Percentiles rank a stretch among this genome's conserved stretches.
These are phyloP conservation scores for Fregata magnificens DNA, from an alignment of 2,113 vertebrate genomes.

Conservation along the genomic window DNA sequence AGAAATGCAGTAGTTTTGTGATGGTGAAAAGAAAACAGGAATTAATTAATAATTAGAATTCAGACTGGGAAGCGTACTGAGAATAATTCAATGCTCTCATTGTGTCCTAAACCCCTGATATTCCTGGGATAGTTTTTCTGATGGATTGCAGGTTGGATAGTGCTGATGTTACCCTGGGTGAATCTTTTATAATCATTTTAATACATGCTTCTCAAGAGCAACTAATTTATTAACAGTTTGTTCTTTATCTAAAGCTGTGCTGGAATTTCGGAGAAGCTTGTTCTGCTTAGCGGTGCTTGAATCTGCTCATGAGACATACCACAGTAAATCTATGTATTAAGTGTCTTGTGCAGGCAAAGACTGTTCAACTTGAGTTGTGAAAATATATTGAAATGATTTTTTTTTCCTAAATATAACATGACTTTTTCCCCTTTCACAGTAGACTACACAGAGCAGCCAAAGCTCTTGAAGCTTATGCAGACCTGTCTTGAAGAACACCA, in stretches of 20 bases:
- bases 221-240: neutral
- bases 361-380: neutral
- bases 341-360: neutral
- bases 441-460: conserved; percentile 42
- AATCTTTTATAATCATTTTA: neutral
- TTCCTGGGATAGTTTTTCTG: neutral
- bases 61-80: neutral
- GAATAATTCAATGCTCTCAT: neutral
- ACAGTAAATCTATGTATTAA: neutral
- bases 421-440: neutral
- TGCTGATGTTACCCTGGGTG: neutral
- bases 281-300: neutral
- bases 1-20: neutral
- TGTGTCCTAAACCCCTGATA: neutral
- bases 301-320: fast-evolving
- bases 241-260: neutral
- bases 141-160: neutral
- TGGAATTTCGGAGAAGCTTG: neutral
- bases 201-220: neutral
- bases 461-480: conserved; percentile 71
- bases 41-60: neutral
- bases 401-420: neutral
- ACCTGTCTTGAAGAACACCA: conserved; percentile 72
- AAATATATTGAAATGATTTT: fast-evolving
- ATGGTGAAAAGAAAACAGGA: neutral